phyloP scores from a whole-genome alignment of 2,797 vertebrate species.

The Tapera naevia region DNA sequence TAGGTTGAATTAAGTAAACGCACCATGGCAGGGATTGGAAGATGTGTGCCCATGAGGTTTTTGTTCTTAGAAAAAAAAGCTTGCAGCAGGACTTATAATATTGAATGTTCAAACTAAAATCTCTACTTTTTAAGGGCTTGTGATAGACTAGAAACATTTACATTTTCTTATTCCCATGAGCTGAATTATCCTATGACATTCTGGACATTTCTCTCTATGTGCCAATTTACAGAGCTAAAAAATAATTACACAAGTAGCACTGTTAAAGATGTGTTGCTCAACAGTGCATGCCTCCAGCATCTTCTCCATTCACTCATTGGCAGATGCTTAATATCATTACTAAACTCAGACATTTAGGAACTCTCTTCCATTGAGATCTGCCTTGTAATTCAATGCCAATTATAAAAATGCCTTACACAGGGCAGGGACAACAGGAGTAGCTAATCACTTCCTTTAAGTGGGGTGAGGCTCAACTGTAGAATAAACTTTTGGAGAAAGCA shows the following conservation, averaged over 20 bases:
- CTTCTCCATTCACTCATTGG: background rate
- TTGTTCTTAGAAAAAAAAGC: background rate
- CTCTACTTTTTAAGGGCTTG: background rate
- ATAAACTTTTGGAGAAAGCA: background rate
- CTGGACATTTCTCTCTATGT: background rate
- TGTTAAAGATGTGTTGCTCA: background rate
- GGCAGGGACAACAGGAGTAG: background rate
- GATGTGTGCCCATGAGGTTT: background rate
- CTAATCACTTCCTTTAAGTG: background rate
- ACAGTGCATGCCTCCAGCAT: background rate
- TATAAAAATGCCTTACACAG: background rate
- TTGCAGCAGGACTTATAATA: background rate
- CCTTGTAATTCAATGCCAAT: background rate
- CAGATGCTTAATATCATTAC: background rate
- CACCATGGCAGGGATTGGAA: background rate
- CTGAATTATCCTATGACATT: background rate
- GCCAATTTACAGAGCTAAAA: background rate
- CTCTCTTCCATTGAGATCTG: background rate
- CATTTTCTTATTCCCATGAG: background rate
- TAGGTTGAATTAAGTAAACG: too few species aligned
- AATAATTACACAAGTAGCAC: background rate
- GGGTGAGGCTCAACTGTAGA: background rate
- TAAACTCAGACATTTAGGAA: background rate
- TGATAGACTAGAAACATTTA: background rate
- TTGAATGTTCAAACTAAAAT: background rate